Conservation (phyloP, 2,888 invertebrate species). For the Meiosimyza decipiens region DNA sequence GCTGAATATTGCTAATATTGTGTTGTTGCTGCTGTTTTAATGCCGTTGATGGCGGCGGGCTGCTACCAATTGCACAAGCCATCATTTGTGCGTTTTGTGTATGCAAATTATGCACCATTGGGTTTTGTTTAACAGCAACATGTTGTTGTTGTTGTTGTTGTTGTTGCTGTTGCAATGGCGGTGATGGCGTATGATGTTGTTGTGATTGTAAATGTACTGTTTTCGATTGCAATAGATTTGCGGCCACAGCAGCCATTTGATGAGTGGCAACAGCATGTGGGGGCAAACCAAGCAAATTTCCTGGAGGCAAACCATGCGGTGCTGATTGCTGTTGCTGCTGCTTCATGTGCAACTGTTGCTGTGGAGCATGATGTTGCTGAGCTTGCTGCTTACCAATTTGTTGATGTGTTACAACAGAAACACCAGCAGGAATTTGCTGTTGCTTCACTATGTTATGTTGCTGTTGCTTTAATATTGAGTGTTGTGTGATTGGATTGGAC, state of each 20-base stretch:
- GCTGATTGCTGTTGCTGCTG: constrained; percentile 48
- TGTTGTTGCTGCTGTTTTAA: constrained; percentile 48
- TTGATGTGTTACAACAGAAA: constrained; percentile 52
- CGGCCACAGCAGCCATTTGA: constrained; percentile 7
- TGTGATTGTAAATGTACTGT: constrained; percentile 59
- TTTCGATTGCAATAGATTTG: constrained; percentile 51
- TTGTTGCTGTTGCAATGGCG: constrained; percentile 53
- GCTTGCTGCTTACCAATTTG: constrained; percentile 38
- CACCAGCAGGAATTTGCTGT: constrained; percentile 41
- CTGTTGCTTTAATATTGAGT: constrained; percentile 1
- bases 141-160: constrained; percentile 44
- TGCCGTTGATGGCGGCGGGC: constrained; percentile 68
- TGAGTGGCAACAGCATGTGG: constrained; percentile 48
- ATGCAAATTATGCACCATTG: constrained; percentile 59
- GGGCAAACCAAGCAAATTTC: constrained; percentile 58
- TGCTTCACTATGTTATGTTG: constrained; percentile 37
- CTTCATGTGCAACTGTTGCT: constrained; percentile 45
- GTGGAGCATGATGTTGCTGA: constrained; percentile 52
- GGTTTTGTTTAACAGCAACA: constrained; percentile 50
- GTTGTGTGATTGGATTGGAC: constrained; percentile 7
- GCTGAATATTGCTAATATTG: constrained; percentile 45
- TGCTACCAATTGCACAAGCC: constrained; percentile 70
- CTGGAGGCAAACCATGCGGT: constrained; percentile 50
- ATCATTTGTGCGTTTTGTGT: constrained; percentile 64
- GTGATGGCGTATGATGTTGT: constrained; percentile 58